These are phyloP conservation scores for Tinea trinotella DNA, from an alignment of 2,888 invertebrate genomes.

Conservation along the genomic window DNA sequence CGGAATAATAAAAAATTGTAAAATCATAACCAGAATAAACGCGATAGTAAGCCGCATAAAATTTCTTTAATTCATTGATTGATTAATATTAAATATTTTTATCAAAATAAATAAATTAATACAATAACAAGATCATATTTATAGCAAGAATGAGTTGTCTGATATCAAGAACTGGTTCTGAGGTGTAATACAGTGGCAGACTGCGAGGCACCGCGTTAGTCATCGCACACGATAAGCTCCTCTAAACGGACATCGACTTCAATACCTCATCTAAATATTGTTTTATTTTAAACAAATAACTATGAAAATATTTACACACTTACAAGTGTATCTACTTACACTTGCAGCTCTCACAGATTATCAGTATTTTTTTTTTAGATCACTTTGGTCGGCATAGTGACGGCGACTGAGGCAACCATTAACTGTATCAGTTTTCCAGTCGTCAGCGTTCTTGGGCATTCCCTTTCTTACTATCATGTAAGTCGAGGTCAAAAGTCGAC, in stretches of 20 bases:
- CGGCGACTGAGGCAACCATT: neutral
- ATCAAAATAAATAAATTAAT: neutral
- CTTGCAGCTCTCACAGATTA: neutral
- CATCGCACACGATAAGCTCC: constrained; percentile 25
- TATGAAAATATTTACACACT: too few relatives aligned
- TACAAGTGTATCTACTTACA: too few relatives aligned
- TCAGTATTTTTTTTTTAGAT: neutral
- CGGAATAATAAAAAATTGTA: too few relatives aligned
- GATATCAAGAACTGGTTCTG: constrained; percentile 33
- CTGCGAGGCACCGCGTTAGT: constrained; percentile 41
- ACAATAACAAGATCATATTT: neutral
- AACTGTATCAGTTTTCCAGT: too few relatives aligned
- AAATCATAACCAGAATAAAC: too few relatives aligned
- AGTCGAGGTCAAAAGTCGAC: too few relatives aligned
- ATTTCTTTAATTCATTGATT: too few relatives aligned
- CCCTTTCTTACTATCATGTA: too few relatives aligned
- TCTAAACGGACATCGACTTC: constrained; percentile 14
- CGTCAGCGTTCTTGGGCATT: too few relatives aligned
- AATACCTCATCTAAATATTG: constrained; percentile 2
- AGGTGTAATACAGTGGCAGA: constrained; percentile 48
- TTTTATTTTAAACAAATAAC: constrained; percentile 8
- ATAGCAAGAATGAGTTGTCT: neutral
- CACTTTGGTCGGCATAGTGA: constrained; percentile 12
- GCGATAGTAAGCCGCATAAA: too few relatives aligned
- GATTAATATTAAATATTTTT: too few relatives aligned